These are phyloP conservation scores for rabbit (Oryctolagus cuniculus) DNA, from an alignment of 2,113 vertebrate species.

Conservation along the genomic window mOryCun1.1 NC_091433.1:133770001-133770500, in stretches of 20 bases:
- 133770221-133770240: background rate
- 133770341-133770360: background rate
- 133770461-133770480: background rate
- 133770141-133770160: background rate
- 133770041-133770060: background rate
- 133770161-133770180: background rate
- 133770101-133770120: background rate
- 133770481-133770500: background rate
- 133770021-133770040: background rate
- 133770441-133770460: background rate
- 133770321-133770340: background rate
- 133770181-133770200: background rate
- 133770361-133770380: background rate
- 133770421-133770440: accelerated
- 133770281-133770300: background rate
- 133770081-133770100: background rate
- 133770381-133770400: background rate
- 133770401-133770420: background rate
- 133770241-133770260: background rate
- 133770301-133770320: background rate
- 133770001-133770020: background rate
- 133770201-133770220: background rate
- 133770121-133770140: background rate
- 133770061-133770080: background rate
- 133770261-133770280: background rate